Evolutionary conservation across 2,113 vertebrate genomes (phyloP).

Genomic region (Rhinolophus ferrumequinum): DNA sequence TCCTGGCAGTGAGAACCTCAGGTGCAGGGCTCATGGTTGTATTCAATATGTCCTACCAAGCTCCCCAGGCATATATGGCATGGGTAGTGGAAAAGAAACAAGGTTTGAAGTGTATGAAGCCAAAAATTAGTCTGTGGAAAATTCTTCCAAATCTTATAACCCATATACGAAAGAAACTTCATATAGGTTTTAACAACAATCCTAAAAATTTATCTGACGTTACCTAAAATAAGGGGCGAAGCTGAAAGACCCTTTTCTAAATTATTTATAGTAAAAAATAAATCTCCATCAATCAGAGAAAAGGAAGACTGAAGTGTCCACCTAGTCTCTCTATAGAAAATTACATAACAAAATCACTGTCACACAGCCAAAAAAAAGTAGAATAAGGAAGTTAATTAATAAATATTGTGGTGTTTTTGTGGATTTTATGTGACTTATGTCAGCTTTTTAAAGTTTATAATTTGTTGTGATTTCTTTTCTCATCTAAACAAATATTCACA

Average conservation of each 20-base stretch:
- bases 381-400: background rate
- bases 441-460: slow-evolving; percentile 1
- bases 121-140: slow-evolving; percentile 29
- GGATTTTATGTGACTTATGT: background rate
- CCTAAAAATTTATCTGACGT: background rate
- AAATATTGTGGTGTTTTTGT: background rate
- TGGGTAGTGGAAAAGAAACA: background rate
- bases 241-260: background rate
- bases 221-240: slow-evolving; percentile 45
- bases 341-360: background rate
- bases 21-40: background rate
- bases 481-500: slow-evolving; percentile 13
- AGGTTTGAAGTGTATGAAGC: background rate
- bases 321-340: background rate
- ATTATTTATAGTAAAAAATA: background rate
- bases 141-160: slow-evolving; percentile 14
- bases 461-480: slow-evolving; percentile 33
- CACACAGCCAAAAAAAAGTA: background rate
- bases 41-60: background rate
- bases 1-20: background rate
- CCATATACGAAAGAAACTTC: slow-evolving; percentile 4
- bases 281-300: background rate
- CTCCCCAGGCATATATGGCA: background rate
- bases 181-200: background rate
- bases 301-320: background rate